Evolutionary conservation across 2,888 invertebrate species (phyloP), one percentile per base, ranked within the genome.

Genomic region (Agrochola lota): DNA sequence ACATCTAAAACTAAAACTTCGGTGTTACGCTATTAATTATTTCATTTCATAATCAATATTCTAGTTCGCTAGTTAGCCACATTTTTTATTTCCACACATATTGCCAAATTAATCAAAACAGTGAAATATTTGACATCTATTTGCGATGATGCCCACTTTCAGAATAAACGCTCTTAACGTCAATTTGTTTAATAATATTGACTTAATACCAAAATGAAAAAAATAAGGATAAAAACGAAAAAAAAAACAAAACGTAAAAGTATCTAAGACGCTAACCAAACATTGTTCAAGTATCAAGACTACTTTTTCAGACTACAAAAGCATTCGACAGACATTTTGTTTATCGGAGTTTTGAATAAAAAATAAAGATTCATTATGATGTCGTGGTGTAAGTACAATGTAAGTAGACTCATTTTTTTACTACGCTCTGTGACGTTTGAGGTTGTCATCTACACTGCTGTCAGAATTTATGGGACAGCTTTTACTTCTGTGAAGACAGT

Each of bases 321-420:
- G 17, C 74, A 63, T 83, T 87, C 85, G 77, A 79, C 79, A 86
- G 69, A 70, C 82, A 78, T 84, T 86, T 84, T 83, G 83, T 83
- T 83, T 84, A 85, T 80, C 76, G 60, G 70, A 80, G 86, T 89
- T 89, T 86, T 86, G 88, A 88, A 89, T 88, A 87, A 89, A 87
- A 85, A 83, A 88, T 86, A 70, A 81, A 89, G 80, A 83, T 84
- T 88, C 77, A 88, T 89, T 83, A 80, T 74, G 60, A 81, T 71
- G 9, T 57, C 70, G 64, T 73, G 49, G 66, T 70, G 71, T 85
- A 23, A 69, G 66, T 70, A 26, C 17, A 55, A 23, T 71, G 46
- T 49, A 76, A 87, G 84, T 81, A 71, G 52, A 30, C 62, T 35
- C 64, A 81, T 87, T 80, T 71, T n/a, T 35, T 83, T 76, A 70